These are phyloP conservation scores for Pegea sp. DNA, from an alignment of 23 tunicate species.

Conservation along the genomic window DNA sequence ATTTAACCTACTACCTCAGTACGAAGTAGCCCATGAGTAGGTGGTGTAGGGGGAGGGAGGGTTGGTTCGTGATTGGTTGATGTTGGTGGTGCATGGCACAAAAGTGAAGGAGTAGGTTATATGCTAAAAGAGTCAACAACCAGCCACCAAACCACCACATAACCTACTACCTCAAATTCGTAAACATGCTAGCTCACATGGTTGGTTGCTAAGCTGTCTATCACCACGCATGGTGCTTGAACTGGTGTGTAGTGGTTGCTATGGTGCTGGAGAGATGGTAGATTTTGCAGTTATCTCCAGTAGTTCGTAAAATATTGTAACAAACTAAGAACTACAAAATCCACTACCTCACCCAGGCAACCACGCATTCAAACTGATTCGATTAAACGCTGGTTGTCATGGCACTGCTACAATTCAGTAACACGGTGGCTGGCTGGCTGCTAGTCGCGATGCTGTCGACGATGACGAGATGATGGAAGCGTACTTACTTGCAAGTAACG, in stretches of 20 bases:
- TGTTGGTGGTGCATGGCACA: too few relatives aligned
- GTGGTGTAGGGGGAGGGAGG: background rate
- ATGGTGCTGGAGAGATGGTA: constrained; percentile 31
- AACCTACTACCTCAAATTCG: constrained; percentile 97
- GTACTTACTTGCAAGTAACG: constrained; percentile 28
- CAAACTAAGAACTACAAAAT: constrained; percentile 29
- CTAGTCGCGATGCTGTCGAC: too few relatives aligned
- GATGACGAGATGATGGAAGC: background rate
- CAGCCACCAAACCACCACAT: constrained; percentile 73
- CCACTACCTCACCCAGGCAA: constrained; percentile 96
- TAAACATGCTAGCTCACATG: background rate
- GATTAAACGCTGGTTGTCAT: too few relatives aligned
- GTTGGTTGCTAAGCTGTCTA: background rate
- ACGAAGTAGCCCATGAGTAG: background rate
- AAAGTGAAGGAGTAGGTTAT: too few relatives aligned
- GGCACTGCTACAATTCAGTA: too few relatives aligned
- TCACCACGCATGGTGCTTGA: background rate
- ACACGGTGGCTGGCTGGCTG: too few relatives aligned
- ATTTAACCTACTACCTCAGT: constrained; percentile 99
- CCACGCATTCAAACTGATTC: too few relatives aligned
- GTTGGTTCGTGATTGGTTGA: background rate
- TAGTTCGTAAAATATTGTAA: constrained; percentile 2
- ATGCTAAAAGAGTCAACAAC: too few relatives aligned
- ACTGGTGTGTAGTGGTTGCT: constrained; percentile 1
- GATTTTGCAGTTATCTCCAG: constrained; percentile 39